Base-by-base conservation (phyloP, 2,888 invertebrate species). In the Lepeophtheirus nordmannii region DNA sequence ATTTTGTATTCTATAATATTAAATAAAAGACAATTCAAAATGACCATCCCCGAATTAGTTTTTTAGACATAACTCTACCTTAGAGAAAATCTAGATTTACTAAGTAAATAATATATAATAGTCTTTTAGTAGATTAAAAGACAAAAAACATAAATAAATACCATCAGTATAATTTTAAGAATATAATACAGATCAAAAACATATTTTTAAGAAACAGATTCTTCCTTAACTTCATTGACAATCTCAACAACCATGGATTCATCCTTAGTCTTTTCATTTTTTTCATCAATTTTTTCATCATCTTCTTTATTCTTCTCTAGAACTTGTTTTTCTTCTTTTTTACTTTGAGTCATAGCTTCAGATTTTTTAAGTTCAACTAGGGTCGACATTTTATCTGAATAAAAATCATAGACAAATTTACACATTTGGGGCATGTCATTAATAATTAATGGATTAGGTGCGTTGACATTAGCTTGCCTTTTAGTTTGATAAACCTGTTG, bases 371-470 rank as follows among this genome's bases (percentile, higher is more conserved):
- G 76, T 68, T 77, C 75, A 72, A 83, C 83, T 71, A 85, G 75
- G 56, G 79, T 78, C 67, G 83, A 82, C 65, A 89, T 83, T 73
- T 84, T 83, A 64, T 84, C 81, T 73, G 87, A 82, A 75, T 97
- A 97, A 78, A 90, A 84, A 72, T 92, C 86, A 76, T 89, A 93
- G 0, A 97, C 96, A 77, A 89, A 92, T 73, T 89, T 84, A 0
- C 92, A 90, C 88, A 96, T 92, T 73, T 93, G 88, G 1, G 89
- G 84, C 89, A 97, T 94, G 76, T 91, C 87, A 69, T 83, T 79
- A 20, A 88, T 82, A 56, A 83, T 78, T 72, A 87, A 78, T 8
- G 82, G 78, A 23, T 65, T 65, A 20, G 65, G 65, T 23, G 65
- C 65, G 11, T 53, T 58, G 3, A 65, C 65, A 39, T 65, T 65